Evolutionary conservation across 2,113 vertebrate species (phyloP), one percentile per base, ranked within the genome.

Genomic region (Anser cygnoides): DNA sequence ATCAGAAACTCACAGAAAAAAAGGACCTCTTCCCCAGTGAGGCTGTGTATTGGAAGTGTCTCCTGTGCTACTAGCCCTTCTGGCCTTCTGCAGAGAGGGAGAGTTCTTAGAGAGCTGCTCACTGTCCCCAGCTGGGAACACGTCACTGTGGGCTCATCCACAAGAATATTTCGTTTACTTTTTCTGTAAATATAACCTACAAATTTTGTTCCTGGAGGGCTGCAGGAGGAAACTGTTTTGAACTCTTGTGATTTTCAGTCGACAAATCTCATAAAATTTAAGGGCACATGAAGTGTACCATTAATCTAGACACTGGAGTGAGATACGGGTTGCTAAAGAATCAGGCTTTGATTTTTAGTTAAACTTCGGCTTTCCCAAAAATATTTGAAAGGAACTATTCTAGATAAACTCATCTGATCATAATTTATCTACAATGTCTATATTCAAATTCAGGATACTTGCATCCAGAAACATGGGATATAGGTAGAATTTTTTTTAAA

Each of bases 21-120:
- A 44, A 87, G 72, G 10, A 54, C 4, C 14, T 26, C 3, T 84
- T 92, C 6, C 50, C 11, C 28, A 78, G 1, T 7, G 55, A 67
- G 46, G 17, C 22, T 15, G 13, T 0, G 1, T 1, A 9, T 13
- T 46, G n/a, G 11, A 41, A 72, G 4, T 0, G 4, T 72, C 12
- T 31, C 33, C 21, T 77, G 28, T 15, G 10, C 68, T 49, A 4
- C 0, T 9, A 68, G 13, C 26, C 6, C 20, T 63, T 35, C 26
- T 73, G 39, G 54, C 52, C 41, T 11, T 76, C 59, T n/a, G 33
- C 0, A 0, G 29, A 54, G 25, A 54, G 31, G 23, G 16, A 88
- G 44, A 73, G 28, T 54, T 86, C 52, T 14, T 18, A 41, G 15
- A 5, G 0, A 86, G 49, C 0, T 0, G 29, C 39, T 65, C 13